Base-by-base conservation (phyloP, 1,140 invertebrate genomes). In the Diabrotica virgifera region DNA sequence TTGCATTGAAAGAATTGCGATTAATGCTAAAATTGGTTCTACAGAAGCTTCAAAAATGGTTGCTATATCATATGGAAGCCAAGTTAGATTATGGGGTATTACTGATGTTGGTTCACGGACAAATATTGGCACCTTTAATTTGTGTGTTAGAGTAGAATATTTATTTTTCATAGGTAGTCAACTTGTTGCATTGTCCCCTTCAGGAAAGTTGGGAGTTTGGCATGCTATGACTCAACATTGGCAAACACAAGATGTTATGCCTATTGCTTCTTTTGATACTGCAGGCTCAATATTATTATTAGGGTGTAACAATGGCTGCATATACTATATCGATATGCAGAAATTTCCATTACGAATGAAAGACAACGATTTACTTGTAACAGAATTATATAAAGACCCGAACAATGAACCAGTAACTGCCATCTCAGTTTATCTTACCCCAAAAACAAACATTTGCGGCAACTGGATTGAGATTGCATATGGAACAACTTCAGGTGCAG, bases 381-480 rank as follows among this genome's bases (percentile, higher is more conserved):
- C 96, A 13, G 95, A 99, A 81, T 80, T 99, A 4, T 99, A 98
- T 77, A 88, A 90, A 78, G 97, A 99, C 82, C 93, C 94, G 11
- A 91, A 92, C 69, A 89, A 90, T 76, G 96, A 99, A 81, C 91
- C 93, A 24, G 97, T 99, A 40, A 98, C 96, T 52, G 94, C 96
- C n/a, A 95, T 99, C 71, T 98, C 95, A 55, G 96, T 99, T 4
- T 99, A 98, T 81, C 84, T 98, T 35, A 98, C 96, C 14, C 95
- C 96, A 14, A 98, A 98, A 85, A 98, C 96, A 71, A 97, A 93
- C 85, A 82, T 97, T 40, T 96, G 93, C 82, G 96, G 96, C 36
- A 98, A 98, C 81, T 98, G 96, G 96, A 97, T 99, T 75, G 97
- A 99, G 84, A 98, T 99, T 73, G 97, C 97, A 0, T 99, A 99